Evolutionary conservation across 2,888 invertebrate species (phyloP).

Genomic region (Trichogramma dendrolimi): DNA sequence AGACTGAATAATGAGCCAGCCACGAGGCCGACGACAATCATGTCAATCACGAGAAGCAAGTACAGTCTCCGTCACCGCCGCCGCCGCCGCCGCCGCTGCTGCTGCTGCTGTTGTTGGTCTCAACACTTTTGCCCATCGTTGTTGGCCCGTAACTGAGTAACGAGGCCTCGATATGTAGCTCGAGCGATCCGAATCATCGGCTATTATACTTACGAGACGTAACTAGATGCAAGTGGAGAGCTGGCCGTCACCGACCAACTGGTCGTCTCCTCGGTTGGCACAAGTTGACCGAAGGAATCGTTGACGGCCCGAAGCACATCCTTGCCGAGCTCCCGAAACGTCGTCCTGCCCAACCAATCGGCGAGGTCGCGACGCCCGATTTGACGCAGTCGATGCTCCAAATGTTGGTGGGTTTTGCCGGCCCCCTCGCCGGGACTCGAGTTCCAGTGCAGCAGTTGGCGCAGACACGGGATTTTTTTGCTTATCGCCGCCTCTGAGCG

Average conservation of each 20-base stretch:
- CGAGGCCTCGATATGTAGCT: neutral
- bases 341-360: slow-evolving; percentile 60
- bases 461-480: slow-evolving; percentile 56
- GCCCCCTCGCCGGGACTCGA: slow-evolving; percentile 53
- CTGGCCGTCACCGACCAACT: no score
- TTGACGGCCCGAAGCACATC: slow-evolving; percentile 51
- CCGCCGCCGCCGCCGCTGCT: neutral
- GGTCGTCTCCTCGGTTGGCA: no score
- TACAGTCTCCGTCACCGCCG: slow-evolving; percentile 3
- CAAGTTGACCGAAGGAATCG: neutral
- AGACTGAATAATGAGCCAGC: slow-evolving; percentile 9
- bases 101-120: neutral
- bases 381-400: slow-evolving; percentile 59
- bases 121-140: no score
- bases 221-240: no score
- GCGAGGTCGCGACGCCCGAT: slow-evolving; percentile 59
- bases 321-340: slow-evolving; percentile 56
- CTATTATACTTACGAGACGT: no score
- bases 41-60: neutral
- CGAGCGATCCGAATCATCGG: no score
- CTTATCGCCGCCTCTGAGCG: neutral
- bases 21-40: slow-evolving; percentile 9
- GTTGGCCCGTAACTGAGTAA: neutral
- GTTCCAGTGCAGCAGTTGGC: slow-evolving; percentile 61
- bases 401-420: slow-evolving; percentile 57